phyloP scores from a whole-genome alignment of 2,113 vertebrate species.

The Nothocercus nigrocapillus region DNA sequence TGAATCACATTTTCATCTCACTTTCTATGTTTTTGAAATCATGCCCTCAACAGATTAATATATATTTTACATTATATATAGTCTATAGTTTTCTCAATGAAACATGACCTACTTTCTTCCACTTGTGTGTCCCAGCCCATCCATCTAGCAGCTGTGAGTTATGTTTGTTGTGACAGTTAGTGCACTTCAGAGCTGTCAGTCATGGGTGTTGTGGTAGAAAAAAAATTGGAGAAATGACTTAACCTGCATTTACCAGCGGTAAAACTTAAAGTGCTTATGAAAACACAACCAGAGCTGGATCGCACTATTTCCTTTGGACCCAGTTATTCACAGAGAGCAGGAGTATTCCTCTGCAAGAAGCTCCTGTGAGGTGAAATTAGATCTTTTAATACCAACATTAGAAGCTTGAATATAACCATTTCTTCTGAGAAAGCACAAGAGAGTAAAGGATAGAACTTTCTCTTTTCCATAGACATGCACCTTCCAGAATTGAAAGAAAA shows the following conservation, averaged over 20 bases:
- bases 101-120: neutral
- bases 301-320: neutral
- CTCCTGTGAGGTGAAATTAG: neutral
- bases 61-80: neutral
- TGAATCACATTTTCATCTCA: neutral
- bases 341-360: neutral
- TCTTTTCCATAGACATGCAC: neutral
- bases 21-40: neutral
- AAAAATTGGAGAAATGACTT: neutral
- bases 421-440: neutral
- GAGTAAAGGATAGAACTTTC: neutral
- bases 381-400: neutral
- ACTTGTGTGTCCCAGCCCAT: neutral
- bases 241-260: neutral
- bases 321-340: neutral
- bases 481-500: neutral
- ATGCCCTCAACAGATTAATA: neutral
- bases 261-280: neutral
- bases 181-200: neutral
- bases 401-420: neutral
- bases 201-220: neutral
- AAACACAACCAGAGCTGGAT: neutral
- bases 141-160: neutral
- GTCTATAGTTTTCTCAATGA: slow-evolving; percentile 15
- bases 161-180: neutral